These are phyloP conservation scores for Procavia capensis DNA, from an alignment of 2,113 vertebrate genomes.

Conservation along the genomic window DNA sequence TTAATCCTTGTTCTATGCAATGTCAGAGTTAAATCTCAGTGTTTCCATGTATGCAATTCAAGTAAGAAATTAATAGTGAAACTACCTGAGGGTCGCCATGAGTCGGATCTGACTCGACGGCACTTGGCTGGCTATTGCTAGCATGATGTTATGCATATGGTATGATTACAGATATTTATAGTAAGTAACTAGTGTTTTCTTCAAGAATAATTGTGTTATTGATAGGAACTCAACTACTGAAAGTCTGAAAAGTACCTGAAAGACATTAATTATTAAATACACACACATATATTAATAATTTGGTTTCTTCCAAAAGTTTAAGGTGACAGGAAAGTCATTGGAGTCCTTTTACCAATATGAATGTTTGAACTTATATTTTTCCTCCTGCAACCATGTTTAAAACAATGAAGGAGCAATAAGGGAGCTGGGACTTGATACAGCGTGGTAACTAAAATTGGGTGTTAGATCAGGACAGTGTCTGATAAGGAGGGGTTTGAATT, in stretches of 20 bases:
- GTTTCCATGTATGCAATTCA: slow-evolving; percentile 18
- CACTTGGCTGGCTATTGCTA: too few relatives aligned
- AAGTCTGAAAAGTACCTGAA: neutral
- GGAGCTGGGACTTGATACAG: neutral
- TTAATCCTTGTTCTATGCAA: neutral
- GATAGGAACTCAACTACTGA: slow-evolving; percentile 1
- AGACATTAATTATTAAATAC: neutral
- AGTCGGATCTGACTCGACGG: too few relatives aligned
- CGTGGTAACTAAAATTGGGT: neutral
- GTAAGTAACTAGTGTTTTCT: slow-evolving; percentile 36
- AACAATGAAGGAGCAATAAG: neutral
- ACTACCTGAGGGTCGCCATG: too few relatives aligned
- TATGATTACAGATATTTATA: neutral
- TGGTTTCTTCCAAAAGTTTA: neutral
- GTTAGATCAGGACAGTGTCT: neutral
- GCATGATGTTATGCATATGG: neutral
- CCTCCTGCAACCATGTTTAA: neutral
- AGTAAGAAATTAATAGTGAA: slow-evolving; percentile 20
- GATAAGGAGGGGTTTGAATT: neutral
- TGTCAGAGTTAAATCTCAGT: neutral
- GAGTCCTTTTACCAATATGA: neutral
- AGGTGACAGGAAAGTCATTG: neutral
- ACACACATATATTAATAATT: slow-evolving; percentile 13
- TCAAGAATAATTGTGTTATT: slow-evolving; percentile 3
- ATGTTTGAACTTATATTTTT: neutral